phyloP scores from a whole-genome alignment of 2,888 invertebrate genomes.

The Megalurothrips usitatus region DNA sequence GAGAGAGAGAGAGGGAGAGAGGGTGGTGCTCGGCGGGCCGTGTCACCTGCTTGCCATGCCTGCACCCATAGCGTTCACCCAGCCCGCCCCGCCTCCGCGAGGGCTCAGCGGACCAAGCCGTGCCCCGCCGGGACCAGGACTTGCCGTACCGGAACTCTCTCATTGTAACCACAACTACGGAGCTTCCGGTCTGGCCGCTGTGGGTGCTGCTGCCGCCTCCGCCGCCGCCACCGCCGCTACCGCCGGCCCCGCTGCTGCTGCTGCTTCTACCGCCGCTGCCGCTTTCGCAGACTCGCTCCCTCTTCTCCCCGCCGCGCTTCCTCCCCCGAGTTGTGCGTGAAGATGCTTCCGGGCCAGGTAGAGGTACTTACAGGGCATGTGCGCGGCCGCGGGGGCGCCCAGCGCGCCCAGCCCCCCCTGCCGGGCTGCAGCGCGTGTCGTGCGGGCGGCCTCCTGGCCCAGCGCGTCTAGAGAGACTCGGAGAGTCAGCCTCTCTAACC shows the following conservation, averaged over 20 bases:
- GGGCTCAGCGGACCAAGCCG: not conserved
- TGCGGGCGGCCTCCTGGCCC: not conserved
- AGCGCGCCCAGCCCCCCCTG: not conserved
- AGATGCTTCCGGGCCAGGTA: not conserved
- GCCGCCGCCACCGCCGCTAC: not conserved
- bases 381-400: not conserved
- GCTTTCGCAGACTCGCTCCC: not conserved
- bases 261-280: not conserved
- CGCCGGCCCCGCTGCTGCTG: not conserved
- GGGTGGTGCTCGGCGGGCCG: not conserved
- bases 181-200: not conserved
- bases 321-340: not conserved
- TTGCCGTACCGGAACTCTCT: constrained; percentile 1
- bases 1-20: not conserved
- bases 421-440: not conserved
- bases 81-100: not conserved
- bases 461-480: not conserved
- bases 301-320: not conserved
- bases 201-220: not conserved
- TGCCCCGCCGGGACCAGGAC: constrained; percentile 4
- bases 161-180: constrained; percentile 23
- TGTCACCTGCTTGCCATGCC: not conserved
- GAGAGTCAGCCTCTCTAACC: too few species aligned
- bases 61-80: constrained; percentile 11
- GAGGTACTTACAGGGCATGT: not conserved